Conservation (phyloP, 2,113 vertebrate species). For the Theristicus caerulescens region DNA sequence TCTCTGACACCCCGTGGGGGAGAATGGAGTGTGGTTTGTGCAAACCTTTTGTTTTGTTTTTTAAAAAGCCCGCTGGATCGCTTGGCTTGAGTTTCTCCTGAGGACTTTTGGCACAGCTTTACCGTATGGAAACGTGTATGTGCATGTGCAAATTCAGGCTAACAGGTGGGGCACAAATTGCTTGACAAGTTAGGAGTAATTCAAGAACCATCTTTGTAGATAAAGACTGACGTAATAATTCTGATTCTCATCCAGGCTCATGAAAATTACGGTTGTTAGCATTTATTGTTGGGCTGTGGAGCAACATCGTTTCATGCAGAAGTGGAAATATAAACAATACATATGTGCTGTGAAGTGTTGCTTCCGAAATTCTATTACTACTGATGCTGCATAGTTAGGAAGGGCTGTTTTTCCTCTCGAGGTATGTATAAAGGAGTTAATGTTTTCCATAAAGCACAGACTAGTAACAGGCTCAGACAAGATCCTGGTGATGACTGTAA, state of each 20-base stretch:
- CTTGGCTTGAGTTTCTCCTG: background rate
- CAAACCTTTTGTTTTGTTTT: background rate
- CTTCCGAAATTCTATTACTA: background rate
- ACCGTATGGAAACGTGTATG: background rate
- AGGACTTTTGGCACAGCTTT: background rate
- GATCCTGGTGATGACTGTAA: constrained; percentile 29
- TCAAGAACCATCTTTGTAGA: constrained; percentile 5
- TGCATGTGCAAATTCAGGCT: background rate
- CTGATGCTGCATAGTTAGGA: background rate
- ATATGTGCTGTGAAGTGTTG: background rate
- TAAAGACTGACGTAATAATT: background rate
- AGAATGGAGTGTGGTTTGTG: background rate
- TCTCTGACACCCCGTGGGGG: rapidly evolving
- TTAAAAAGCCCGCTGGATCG: background rate
- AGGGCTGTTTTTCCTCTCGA: background rate
- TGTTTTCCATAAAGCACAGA: background rate
- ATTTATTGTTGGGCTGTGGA: background rate
- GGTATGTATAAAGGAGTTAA: background rate
- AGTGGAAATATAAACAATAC: background rate
- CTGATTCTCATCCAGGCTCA: background rate
- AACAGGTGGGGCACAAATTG: background rate
- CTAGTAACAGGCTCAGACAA: constrained; percentile 27
- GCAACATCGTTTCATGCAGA: background rate
- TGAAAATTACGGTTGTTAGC: background rate
- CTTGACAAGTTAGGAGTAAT: background rate